Percentiles rank a stretch among this genome's conserved stretches.
Evolutionary conservation across 2,113 vertebrate genomes (phyloP).

Genomic region (Vulpes ferrilata): DNA sequence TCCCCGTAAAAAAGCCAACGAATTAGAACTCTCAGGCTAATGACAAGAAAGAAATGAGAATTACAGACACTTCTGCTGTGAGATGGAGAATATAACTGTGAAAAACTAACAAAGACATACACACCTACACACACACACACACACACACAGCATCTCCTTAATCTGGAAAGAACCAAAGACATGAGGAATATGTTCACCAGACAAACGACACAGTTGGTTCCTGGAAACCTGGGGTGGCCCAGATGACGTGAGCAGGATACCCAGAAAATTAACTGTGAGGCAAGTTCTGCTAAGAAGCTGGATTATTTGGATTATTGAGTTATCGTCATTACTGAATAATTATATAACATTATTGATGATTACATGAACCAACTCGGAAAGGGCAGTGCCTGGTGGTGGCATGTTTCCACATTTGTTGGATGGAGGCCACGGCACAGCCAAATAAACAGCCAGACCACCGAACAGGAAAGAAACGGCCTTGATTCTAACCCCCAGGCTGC

Average conservation of each 20-base stretch:
- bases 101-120: background rate
- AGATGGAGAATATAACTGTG: background rate
- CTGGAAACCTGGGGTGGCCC: background rate
- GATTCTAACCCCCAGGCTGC: background rate
- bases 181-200: background rate
- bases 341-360: background rate
- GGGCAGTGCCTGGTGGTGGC: background rate
- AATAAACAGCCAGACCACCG: background rate
- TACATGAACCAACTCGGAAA: background rate
- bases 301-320: background rate
- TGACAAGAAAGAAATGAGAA: background rate
- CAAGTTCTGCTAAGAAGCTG: background rate
- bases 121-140: rapidly evolving
- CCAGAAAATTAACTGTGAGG: background rate
- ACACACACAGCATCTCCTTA: background rate
- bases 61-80: background rate
- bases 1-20: background rate
- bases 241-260: background rate
- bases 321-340: background rate
- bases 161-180: background rate
- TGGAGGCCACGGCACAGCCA: background rate
- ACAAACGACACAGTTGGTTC: background rate
- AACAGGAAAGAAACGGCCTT: background rate
- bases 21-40: background rate
- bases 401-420: background rate